Evolutionary conservation across 53 echinoderm and acorn worm species (phyloP).

Genomic region (Holothuria scabra): DNA sequence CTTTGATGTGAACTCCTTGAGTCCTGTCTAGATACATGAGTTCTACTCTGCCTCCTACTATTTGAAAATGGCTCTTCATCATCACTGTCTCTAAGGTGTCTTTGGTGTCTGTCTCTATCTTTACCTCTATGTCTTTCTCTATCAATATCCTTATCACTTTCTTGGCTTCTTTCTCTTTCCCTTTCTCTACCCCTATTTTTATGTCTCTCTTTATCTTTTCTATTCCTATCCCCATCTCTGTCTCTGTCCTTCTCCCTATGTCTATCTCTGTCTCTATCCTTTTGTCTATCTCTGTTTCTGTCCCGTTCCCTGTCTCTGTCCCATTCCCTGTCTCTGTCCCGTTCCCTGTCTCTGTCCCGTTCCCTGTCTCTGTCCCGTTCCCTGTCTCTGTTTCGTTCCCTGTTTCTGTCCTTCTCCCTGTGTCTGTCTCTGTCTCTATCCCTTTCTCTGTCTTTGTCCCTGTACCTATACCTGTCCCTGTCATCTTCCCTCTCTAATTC

Average conservation of each 20-base stretch:
- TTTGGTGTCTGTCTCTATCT: not conserved
- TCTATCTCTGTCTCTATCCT: not conserved
- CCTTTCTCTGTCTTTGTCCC: not conserved
- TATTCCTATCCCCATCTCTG: not conserved
- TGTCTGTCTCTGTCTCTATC: not conserved
- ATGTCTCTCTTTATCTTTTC: not conserved
- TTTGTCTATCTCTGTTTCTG: not conserved
- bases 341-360: not conserved
- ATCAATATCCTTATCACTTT: not conserved
- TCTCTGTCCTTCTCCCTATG: not conserved
- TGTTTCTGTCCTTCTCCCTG: not conserved
- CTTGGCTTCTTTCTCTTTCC: conserved; percentile 36
- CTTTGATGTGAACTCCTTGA: conserved; percentile 5
- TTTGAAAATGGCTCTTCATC: not conserved
- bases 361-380: not conserved
- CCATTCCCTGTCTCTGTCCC: not conserved
- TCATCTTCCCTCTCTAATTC: not conserved
- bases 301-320: not conserved
- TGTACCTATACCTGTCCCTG: not conserved
- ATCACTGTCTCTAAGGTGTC: not conserved
- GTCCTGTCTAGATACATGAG: not conserved
- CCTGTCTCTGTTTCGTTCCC: not conserved
- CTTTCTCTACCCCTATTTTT: not conserved
- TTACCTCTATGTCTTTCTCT: conserved; percentile 10
- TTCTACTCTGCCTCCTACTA: conserved; percentile 12